Evolutionary conservation across 2,113 vertebrate genomes (phyloP), one percentile per base, ranked within the genome.

Genomic region (Neoarius graeffei): DNA sequence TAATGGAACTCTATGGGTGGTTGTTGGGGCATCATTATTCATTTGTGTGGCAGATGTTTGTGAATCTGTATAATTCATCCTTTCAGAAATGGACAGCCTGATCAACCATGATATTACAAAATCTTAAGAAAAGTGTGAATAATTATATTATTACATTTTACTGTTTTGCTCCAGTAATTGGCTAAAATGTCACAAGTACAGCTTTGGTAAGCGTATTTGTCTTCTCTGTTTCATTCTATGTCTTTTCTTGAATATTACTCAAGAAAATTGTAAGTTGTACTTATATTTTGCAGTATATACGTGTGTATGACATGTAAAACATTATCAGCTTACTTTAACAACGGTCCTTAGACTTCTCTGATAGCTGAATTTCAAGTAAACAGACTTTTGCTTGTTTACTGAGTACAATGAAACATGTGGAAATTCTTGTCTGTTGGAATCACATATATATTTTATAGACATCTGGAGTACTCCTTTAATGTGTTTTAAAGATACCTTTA

Each of bases 351-450:
- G 67, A 64, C 66, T 69, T 27, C 27, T 13, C 27, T 69, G 30
- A 15, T 69, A 30, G 27, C 71, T 20, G 71, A 74, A 20, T 48
- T 10, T 74, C 17, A 74, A 4, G 27, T 64, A 64, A 64, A 64
- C 23, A 64, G 62, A 64, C 62, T 64, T 64, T n/a, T 27, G n/a
- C 13, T 15, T 30, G n/a, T 4, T 42, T 4, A 42, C 0, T 4
- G 7, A 50, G 19, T 50, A 74, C 17, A 50, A 15, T 42, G 52
- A 54, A 79, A n/a, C 25, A 6, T 54, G 25, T 56, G 50, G 54
- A 56, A 80, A 56, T 81, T 59, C n/a, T 56, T 59, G n/a, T 57
- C 77, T 57, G n/a, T 80, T n/a, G 52, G 27, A 80, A 57, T 80
- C n/a, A 57, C 23, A 52, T 56, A 17, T 5, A 56, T 52, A 17